Percentiles rank a stretch among this genome's conserved stretches.
phyloP scores from a whole-genome alignment of 2,797 vertebrate genomes.

The Paguma larvata region DNA sequence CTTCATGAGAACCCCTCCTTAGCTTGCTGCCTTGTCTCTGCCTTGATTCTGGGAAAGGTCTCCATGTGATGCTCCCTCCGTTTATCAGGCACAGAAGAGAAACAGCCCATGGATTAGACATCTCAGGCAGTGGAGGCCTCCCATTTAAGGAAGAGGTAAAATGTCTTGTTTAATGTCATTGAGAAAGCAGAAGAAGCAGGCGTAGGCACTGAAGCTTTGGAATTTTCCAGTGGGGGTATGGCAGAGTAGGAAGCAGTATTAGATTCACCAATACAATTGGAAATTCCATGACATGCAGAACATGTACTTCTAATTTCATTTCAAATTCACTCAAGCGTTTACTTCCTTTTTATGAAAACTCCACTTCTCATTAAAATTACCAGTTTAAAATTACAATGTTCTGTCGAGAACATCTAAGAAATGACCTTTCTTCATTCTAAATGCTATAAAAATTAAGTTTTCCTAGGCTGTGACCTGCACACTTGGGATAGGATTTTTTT shows the following conservation, averaged over 20 bases:
- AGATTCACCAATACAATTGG: not conserved
- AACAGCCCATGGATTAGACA: too few species aligned
- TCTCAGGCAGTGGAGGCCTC: not conserved
- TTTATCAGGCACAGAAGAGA: not conserved
- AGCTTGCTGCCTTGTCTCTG: accelerated
- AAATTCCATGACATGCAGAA: slow-evolving; percentile 22
- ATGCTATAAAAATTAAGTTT: slow-evolving; percentile 87
- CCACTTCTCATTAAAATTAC: slow-evolving; percentile 81
- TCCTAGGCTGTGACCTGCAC: slow-evolving; percentile 79
- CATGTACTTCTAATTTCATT: slow-evolving; percentile 71
- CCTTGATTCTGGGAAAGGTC: not conserved
- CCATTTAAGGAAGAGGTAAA: not conserved
- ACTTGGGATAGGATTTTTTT: slow-evolving; percentile 84
- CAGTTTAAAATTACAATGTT: slow-evolving; percentile 82
- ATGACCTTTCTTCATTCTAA: slow-evolving; percentile 87
- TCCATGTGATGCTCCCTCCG: too few species aligned
- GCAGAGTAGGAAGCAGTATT: not conserved
- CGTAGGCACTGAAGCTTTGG: not conserved
- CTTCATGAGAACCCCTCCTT: not conserved
- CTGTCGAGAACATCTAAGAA: slow-evolving; percentile 78
- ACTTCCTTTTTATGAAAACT: slow-evolving; percentile 81
- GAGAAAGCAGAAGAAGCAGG: not conserved
- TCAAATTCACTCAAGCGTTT: slow-evolving; percentile 75
- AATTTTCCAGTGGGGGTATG: not conserved
- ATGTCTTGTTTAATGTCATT: not conserved